A percentile compares a stretch with the other conserved stretches of the same genome.
Evolutionary conservation across 2,888 invertebrate genomes (phyloP).

Genomic region (Poecilobothrus nobilitatus): DNA sequence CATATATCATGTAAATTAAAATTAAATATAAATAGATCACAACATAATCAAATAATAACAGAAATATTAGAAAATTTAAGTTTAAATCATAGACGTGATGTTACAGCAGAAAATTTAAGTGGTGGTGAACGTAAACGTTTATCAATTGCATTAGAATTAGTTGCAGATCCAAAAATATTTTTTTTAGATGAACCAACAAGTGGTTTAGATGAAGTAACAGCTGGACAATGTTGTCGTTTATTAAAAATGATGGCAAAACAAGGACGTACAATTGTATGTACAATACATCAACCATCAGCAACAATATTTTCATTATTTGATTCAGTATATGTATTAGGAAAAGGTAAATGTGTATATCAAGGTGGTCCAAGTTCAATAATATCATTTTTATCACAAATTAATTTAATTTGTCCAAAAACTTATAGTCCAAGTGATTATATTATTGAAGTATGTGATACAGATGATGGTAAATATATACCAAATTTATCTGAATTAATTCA

Average conservation of each 20-base stretch:
- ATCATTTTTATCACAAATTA: slow-evolving; percentile 49
- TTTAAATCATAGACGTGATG: slow-evolving; percentile 38
- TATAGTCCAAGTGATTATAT: slow-evolving; percentile 65
- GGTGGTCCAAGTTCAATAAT: slow-evolving; percentile 55
- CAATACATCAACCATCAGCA: slow-evolving; percentile 63
- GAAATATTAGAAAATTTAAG: slow-evolving; percentile 39
- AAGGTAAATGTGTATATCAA: slow-evolving; percentile 57
- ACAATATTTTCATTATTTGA: slow-evolving; percentile 56
- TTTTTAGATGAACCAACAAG: slow-evolving; percentile 78
- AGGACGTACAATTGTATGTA: slow-evolving; percentile 60
- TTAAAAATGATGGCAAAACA: slow-evolving; percentile 52
- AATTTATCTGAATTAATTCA: slow-evolving; percentile 49
- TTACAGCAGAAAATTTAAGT: slow-evolving; percentile 50
- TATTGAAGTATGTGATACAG: slow-evolving; percentile 53
- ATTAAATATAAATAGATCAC: slow-evolving; percentile 39
- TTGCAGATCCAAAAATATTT: slow-evolving; percentile 76
- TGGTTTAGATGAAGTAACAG: slow-evolving; percentile 59
- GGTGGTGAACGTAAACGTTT: slow-evolving; percentile 75
- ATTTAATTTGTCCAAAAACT: slow-evolving; percentile 53
- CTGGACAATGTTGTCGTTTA: slow-evolving; percentile 52
- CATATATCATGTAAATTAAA: slow-evolving; percentile 69
- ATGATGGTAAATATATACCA: slow-evolving; percentile 47
- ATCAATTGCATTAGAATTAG: slow-evolving; percentile 71
- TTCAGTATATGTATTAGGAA: slow-evolving; percentile 56
- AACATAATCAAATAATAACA: slow-evolving; percentile 32